Conservation (phyloP, 2,797 vertebrate genomes). For the Diplodus puntazzo region DNA sequence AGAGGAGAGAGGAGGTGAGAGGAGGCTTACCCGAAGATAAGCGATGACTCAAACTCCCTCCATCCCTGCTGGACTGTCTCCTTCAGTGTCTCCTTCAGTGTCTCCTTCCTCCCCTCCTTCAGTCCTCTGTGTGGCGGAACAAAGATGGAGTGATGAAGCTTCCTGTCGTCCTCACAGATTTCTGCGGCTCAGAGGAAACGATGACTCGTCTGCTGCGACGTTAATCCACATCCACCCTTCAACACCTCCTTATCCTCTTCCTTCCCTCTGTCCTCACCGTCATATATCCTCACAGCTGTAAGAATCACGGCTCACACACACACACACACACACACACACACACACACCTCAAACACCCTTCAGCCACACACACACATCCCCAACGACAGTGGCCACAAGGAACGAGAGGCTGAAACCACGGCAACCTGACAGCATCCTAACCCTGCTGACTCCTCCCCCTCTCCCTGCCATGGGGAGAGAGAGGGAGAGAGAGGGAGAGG, state of each 20-base stretch:
- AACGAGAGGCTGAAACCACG: conserved; percentile 74
- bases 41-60: conserved; percentile 43
- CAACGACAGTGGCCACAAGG: conserved; percentile 49
- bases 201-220: conserved; percentile 23
- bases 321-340: conserved; percentile 31
- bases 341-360: conserved; percentile 46
- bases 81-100: conserved; percentile 8
- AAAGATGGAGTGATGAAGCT: conserved; percentile 57
- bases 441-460: conserved; percentile 60
- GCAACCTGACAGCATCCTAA: conserved; percentile 77
- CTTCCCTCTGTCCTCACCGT: conserved; percentile 13
- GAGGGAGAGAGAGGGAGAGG: background rate
- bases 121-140: conserved; percentile 26
- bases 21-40: conserved; percentile 60
- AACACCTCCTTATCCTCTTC: conserved; percentile 33
- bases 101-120: background rate
- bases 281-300: conserved; percentile 53
- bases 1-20: background rate
- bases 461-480: conserved; percentile 35
- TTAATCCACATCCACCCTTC: conserved; percentile 56
- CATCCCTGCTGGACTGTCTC: conserved; percentile 36
- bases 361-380: conserved; percentile 49
- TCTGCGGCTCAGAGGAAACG: conserved; percentile 37
- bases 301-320: conserved; percentile 34
- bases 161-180: conserved; percentile 42